Evolutionary conservation across 2,113 vertebrate species (phyloP), one percentile per base, ranked within the genome.

Genomic region (Campylomormyrus tamandua): DNA sequence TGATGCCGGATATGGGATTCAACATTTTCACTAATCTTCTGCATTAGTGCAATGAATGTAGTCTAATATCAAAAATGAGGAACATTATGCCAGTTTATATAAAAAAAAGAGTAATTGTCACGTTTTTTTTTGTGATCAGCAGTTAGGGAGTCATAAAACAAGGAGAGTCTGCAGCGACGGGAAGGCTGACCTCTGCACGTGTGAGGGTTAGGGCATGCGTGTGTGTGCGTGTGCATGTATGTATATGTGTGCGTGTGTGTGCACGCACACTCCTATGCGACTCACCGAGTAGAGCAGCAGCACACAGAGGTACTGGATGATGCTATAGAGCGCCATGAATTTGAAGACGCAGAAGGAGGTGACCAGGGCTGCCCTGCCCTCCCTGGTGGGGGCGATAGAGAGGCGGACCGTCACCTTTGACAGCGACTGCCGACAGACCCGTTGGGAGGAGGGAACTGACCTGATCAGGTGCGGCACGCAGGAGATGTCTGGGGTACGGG

Each of bases 401-500:
- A 0, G 6, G 19, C 2, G 24, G n/a, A 66, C 1, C 19, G 42
- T 88, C 39, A 48, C 46, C 45, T 39, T 86, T 48, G 50, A 70
- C 62, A 70, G 62, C 62, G 10, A 70, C 62, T 19, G 77, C 1
- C 42, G 7, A 1, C 27, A 42, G 3, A 10, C 11, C 53, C 1
- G n/a, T 31, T 15, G 27, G n/a, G 13, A 15, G 27, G 31, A 13
- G 13, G 3, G 49, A 27, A n/a, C 90, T 52, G 89, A 94, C 93
- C 92, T 91, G 90, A 94, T 93, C 53, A 94, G 92, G 56, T 90
- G 83, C 1, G 93, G 93, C 5, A 94, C 92, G n/a, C 93, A 94
- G 88, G 93, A 90, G 86, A 94, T 93, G 90, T 92, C 91, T 1
- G 93, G 91, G 0, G 90, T 92, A 87, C 91, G 92, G 5, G 93